These are phyloP conservation scores for Oxystoma pomonae DNA, from an alignment of 2,888 invertebrate genomes.

Conservation along the genomic window DNA sequence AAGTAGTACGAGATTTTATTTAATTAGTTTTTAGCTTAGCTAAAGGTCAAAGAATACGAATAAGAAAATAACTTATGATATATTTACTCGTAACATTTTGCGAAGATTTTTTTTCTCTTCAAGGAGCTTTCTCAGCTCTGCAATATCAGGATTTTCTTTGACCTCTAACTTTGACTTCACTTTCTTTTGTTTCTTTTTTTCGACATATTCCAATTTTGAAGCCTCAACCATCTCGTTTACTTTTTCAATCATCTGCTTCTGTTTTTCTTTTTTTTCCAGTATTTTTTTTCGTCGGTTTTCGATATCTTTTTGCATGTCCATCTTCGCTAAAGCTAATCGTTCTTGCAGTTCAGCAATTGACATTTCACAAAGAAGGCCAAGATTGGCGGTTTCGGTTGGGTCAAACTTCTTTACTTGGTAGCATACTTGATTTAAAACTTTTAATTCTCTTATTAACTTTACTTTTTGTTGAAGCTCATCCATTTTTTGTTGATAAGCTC, in stretches of 20 bases:
- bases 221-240: conserved; percentile 48
- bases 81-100: neutral
- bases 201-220: conserved; percentile 33
- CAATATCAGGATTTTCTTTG: conserved; percentile 47
- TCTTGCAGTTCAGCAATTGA: conserved; percentile 60
- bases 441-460: conserved; percentile 46
- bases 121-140: conserved; percentile 49
- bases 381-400: conserved; percentile 55
- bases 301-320: conserved; percentile 52
- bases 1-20: no score
- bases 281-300: conserved; percentile 51
- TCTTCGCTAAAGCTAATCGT: conserved; percentile 50
- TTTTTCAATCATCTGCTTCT: conserved; percentile 50
- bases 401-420: conserved; percentile 51
- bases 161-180: conserved; percentile 37
- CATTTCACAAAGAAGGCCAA: conserved; percentile 62
- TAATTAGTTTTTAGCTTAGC: no score
- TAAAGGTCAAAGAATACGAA: no score
- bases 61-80: no score
- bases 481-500: conserved; percentile 38
- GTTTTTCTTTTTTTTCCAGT: conserved; percentile 46
- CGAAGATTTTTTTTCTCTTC: conserved; percentile 49
- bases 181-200: conserved; percentile 36
- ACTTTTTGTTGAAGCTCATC: conserved; percentile 43
- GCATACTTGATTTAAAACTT: conserved; percentile 41